Conservation (phyloP, 2,113 vertebrate species). For the Myotis davidii region DNA sequence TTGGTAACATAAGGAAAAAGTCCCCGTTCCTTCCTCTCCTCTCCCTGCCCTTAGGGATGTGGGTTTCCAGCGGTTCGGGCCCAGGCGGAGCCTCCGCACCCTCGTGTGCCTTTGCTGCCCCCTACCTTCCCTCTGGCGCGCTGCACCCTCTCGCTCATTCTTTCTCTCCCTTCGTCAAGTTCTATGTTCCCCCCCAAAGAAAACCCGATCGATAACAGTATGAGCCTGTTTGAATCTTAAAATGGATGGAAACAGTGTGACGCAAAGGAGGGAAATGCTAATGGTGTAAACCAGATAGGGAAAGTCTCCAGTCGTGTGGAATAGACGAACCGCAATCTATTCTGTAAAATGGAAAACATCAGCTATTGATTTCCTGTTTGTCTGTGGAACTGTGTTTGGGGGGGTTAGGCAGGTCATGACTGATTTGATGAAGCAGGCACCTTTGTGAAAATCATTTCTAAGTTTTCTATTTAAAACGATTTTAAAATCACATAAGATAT, state of each 20-base stretch:
- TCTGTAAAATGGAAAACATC: not conserved
- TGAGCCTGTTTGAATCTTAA: not conserved
- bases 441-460: not conserved
- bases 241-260: not conserved
- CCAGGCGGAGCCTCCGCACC: too few species aligned
- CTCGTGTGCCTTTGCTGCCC: conserved; percentile 38
- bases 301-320: not conserved
- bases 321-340: not conserved
- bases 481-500: not conserved
- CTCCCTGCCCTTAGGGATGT: not conserved
- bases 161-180: not conserved
- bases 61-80: fast-evolving
- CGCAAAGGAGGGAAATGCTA: not conserved
- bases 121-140: not conserved
- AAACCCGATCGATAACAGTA: not conserved
- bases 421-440: not conserved
- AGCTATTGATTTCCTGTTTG: not conserved
- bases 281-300: not conserved
- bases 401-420: not conserved
- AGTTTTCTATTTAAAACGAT: not conserved
- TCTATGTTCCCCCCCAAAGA: not conserved
- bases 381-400: not conserved
- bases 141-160: not conserved
- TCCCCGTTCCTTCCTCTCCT: fast-evolving
- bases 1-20: not conserved